A percentile compares a stretch with the other conserved stretches of the same genome.
Evolutionary conservation across 2,113 vertebrate species (phyloP).

Genomic region (Pan troglodytes): NHGRI_mPanTro3-v2.1_pri NC_072421.2:82792001-82792500

Average conservation of each 20-base stretch:
- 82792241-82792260: slow-evolving; percentile 30
- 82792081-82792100: slow-evolving; percentile 11
- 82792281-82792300: slow-evolving; percentile 19
- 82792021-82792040: slow-evolving; percentile 1
- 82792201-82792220: background rate
- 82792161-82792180: background rate
- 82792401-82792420: background rate
- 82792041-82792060: background rate
- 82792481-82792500: background rate
- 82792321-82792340: background rate
- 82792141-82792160: background rate
- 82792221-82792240: slow-evolving; percentile 22
- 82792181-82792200: background rate
- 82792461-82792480: background rate
- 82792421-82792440: slow-evolving; percentile 3
- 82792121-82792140: background rate
- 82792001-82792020: slow-evolving; percentile 38
- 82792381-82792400: background rate
- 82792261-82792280: background rate
- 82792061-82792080: background rate
- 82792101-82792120: background rate
- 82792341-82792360: no score
- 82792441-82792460: background rate
- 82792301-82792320: background rate
- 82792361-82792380: slow-evolving; percentile 5